Conservation (phyloP, 1,140 invertebrate genomes). For the Magallana ariakensis region DNA sequence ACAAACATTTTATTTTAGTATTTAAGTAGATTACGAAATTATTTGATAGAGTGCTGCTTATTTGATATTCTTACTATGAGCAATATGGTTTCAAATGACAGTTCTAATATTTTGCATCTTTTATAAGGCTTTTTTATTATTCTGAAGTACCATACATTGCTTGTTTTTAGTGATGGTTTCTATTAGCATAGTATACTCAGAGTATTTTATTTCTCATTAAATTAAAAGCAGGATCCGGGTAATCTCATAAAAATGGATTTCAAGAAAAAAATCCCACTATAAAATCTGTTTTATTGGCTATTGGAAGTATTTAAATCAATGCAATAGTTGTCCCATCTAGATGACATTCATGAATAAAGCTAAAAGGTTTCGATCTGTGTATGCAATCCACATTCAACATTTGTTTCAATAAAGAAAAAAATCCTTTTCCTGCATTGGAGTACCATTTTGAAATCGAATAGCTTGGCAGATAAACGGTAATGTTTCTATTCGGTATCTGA, state of each 20-base stretch:
- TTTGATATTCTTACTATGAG: too few relatives aligned
- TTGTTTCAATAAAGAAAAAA: background rate
- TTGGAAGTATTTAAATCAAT: background rate
- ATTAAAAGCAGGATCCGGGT: background rate
- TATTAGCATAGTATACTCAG: background rate
- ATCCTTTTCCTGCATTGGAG: background rate
- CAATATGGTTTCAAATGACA: too few relatives aligned
- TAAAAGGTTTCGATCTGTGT: slow-evolving; percentile 36
- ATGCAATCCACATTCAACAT: slow-evolving; percentile 11
- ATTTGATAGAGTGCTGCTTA: too few relatives aligned
- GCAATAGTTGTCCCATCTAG: background rate
- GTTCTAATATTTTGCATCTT: too few relatives aligned
- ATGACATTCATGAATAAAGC: slow-evolving; percentile 12
- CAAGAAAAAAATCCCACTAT: background rate
- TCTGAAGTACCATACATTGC: too few relatives aligned
- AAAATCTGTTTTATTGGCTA: background rate
- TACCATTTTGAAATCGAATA: background rate
- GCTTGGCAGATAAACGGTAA: background rate
- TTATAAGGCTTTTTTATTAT: too few relatives aligned
- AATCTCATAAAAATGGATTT: slow-evolving; percentile 7
- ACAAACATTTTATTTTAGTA: too few relatives aligned
- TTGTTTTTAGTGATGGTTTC: background rate
- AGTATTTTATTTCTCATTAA: background rate
- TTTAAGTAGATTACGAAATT: too few relatives aligned
- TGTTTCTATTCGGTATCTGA: background rate